A percentile compares a stretch with the other conserved stretches of the same genome.
Evolutionary conservation across 2,797 vertebrate species (phyloP).

Genomic region (Enteromius trimaculatus): DNA sequence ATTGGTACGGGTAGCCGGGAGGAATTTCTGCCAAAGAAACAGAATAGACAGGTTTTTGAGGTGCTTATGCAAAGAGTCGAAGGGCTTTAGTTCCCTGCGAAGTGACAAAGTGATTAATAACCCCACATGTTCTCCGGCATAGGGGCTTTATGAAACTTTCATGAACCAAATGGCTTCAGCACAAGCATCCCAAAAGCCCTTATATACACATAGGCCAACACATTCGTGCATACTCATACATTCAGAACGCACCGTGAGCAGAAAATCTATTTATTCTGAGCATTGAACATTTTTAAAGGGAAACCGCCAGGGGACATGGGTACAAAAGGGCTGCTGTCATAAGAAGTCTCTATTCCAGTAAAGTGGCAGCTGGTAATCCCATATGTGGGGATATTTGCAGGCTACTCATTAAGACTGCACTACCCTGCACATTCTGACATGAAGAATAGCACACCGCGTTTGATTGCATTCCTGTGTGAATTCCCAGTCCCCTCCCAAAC

Average conservation of each 20-base stretch:
- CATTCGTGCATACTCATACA: slow-evolving; percentile 35
- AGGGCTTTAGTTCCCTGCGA: slow-evolving; percentile 54
- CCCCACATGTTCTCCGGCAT: slow-evolving; percentile 55
- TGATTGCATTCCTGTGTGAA: slow-evolving; percentile 45
- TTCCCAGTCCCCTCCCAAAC: slow-evolving; percentile 56
- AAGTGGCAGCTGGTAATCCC: slow-evolving; percentile 64
- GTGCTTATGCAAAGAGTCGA: slow-evolving; percentile 56
- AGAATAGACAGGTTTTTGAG: slow-evolving; percentile 48
- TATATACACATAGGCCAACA: slow-evolving; percentile 39
- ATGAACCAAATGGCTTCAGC: slow-evolving; percentile 63
- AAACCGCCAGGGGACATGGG: slow-evolving; percentile 47
- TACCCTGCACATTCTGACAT: slow-evolving; percentile 55
- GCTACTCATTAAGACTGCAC: slow-evolving; percentile 61
- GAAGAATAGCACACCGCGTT: slow-evolving; percentile 46
- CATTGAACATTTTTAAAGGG: slow-evolving; percentile 53
- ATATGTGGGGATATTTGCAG: slow-evolving; percentile 62
- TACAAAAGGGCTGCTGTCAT: slow-evolving; percentile 54
- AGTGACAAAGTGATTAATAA: slow-evolving; percentile 67
- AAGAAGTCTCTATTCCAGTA: slow-evolving; percentile 54
- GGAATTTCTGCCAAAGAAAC: slow-evolving; percentile 83
- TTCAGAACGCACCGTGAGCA: slow-evolving; percentile 48
- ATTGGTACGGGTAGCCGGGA: slow-evolving; percentile 87
- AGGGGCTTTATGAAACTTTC: slow-evolving; percentile 65
- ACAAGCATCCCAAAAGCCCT: slow-evolving; percentile 58
- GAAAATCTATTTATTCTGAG: slow-evolving; percentile 58